Base-by-base conservation (phyloP, 2,113 vertebrate species). In the Oplegnathus fasciatus region DNA sequence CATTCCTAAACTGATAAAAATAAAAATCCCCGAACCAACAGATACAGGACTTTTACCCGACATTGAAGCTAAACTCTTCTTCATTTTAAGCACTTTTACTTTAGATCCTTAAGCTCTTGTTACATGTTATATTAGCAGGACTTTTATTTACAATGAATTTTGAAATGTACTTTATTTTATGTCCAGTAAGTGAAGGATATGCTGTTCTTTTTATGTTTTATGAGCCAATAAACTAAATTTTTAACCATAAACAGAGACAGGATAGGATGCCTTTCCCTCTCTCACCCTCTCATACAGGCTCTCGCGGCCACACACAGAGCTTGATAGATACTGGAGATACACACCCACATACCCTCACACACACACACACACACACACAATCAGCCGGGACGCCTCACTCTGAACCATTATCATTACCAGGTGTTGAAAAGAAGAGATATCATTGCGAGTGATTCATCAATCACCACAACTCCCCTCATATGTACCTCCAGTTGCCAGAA, bases 331-430 rank as follows among this genome's bases (percentile, higher is more conserved):
- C 54, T n/a, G 62, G 42, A 78, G 9, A 52, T 24, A 61, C 34
- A 76, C 54, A 22, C 66, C 34, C 69, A 40, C 46, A 67, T 8
- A 28, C 70, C 18, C 64, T 44, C 54, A 65, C 80, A 57, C 79
- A 71, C 34, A 70, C 71, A 75, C 78, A 55, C 52, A 72, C 65
- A 70, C 71, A 70, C 84, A 76, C 67, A 78, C 22, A 13, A 24
- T 76, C 37, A 42, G 34, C 54, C 28, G 18, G 34, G 60, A 67
- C 22, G 69, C 13, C 22, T 69, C 65, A 26, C 65, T 81, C 77
- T 70, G 32, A 86, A 77, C 80, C 84, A 76, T 88, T 84, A 89
- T 89, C 87, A 87, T 81, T 82, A 81, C 82, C 92, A 90, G 83
- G 90, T 93, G 90, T 60, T 87, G 83, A 86, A 80, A 83, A 80